Conservation (phyloP, 2,113 vertebrate species). For the Corapipo altera region DNA sequence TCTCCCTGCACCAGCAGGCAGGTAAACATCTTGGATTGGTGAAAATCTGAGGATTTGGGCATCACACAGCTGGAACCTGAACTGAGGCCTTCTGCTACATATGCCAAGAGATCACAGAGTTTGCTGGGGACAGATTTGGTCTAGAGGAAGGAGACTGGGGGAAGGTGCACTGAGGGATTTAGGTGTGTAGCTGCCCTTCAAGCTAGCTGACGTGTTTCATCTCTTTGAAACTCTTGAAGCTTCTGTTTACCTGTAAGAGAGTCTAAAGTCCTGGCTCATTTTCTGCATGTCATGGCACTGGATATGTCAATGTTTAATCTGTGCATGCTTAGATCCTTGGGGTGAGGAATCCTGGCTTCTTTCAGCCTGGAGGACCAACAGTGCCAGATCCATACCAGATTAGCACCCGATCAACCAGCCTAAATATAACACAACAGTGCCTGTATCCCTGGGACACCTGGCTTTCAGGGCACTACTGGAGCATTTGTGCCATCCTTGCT, state of each 20-base stretch:
- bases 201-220: neutral
- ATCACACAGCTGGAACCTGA: neutral
- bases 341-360: neutral
- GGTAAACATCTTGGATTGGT: neutral
- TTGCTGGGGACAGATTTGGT: neutral
- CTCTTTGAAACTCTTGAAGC: neutral
- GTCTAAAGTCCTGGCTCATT: neutral
- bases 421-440: neutral
- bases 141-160: neutral
- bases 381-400: neutral
- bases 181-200: accelerated
- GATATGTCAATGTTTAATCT: constrained; percentile 53
- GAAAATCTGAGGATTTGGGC: neutral
- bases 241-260: neutral
- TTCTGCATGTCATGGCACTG: neutral
- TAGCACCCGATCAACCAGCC: neutral
- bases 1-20: neutral
- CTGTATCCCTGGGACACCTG: neutral
- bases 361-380: neutral
- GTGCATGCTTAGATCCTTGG: neutral
- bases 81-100: neutral
- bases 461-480: neutral
- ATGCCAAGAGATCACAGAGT: neutral
- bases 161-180: neutral
- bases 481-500: neutral